These are phyloP conservation scores for Asbolus verrucosus DNA, from an alignment of 1,140 invertebrate species.

Conservation along the genomic window DNA sequence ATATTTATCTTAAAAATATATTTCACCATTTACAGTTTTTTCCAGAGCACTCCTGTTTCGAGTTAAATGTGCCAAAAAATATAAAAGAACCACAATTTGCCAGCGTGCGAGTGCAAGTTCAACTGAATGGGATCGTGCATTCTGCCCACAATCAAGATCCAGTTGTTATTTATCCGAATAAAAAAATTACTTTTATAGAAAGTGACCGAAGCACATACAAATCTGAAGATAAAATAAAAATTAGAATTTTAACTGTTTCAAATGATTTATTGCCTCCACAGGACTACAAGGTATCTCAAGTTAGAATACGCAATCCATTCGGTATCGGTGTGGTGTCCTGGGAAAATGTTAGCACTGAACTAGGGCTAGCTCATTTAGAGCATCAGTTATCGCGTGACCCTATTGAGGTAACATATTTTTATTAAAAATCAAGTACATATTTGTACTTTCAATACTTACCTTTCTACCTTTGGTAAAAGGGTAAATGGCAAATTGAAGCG, in stretches of 20 bases:
- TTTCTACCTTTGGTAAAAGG: too few relatives aligned
- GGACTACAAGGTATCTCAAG: constrained; percentile 66
- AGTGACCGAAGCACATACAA: constrained; percentile 74
- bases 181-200: constrained; percentile 67
- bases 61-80: constrained; percentile 52
- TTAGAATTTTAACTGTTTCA: constrained; percentile 68
- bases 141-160: constrained; percentile 66
- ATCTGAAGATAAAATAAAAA: constrained; percentile 71
- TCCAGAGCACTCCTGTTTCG: constrained; percentile 58
- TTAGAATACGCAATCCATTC: constrained; percentile 74
- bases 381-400: constrained; percentile 70
- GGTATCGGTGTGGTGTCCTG: constrained; percentile 71
- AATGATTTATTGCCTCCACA: constrained; percentile 66
- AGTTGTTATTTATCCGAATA: constrained; percentile 66
- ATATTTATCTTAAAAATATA: background rate
- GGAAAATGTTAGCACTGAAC: constrained; percentile 68
- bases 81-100: constrained; percentile 50
- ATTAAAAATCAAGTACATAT: too few relatives aligned
- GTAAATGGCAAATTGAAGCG: constrained; percentile 71
- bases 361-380: constrained; percentile 70
- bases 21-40: constrained; percentile 14
- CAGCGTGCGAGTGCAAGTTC: constrained; percentile 64
- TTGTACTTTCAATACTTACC: too few relatives aligned
- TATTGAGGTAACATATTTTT: constrained; percentile 63
- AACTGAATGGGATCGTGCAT: constrained; percentile 66